Conservation (phyloP, 2,888 invertebrate species). For the Leptopilina syphax region DNA sequence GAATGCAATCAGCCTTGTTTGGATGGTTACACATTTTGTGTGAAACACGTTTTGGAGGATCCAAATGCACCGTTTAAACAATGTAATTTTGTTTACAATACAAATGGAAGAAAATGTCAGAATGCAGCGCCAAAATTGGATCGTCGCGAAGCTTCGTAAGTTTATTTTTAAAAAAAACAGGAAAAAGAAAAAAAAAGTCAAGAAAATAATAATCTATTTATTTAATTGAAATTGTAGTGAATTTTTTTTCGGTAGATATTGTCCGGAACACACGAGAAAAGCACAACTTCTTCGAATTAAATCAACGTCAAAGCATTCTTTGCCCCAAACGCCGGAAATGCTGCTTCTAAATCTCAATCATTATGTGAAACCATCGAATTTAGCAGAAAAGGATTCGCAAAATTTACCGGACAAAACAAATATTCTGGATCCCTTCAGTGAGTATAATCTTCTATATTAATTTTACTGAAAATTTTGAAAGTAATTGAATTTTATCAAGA, state of each 20-base stretch:
- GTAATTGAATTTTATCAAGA: too few relatives aligned
- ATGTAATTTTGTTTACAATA: constrained; percentile 84
- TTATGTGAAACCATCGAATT: constrained; percentile 78
- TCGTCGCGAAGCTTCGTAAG: constrained; percentile 83
- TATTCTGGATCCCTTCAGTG: constrained; percentile 81
- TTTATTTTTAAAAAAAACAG: too few relatives aligned
- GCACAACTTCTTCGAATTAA: constrained; percentile 82
- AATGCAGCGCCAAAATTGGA: constrained; percentile 87
- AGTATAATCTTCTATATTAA: constrained; percentile 58
- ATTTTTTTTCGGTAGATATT: constrained; percentile 78
- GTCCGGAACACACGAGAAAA: constrained; percentile 84
- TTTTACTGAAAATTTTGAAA: too few relatives aligned
- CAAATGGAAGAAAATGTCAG: constrained; percentile 86
- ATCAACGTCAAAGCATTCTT: constrained; percentile 80
- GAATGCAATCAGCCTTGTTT: constrained; percentile 84
- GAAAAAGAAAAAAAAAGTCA: too few relatives aligned
- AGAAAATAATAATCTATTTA: too few relatives aligned
- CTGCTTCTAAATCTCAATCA: constrained; percentile 82
- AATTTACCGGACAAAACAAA: constrained; percentile 78
- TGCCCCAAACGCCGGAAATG: constrained; percentile 83
- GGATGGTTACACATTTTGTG: constrained; percentile 87
- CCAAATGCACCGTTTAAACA: constrained; percentile 89
- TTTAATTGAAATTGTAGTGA: not conserved
- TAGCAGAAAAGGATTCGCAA: constrained; percentile 75
- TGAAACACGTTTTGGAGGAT: constrained; percentile 90